Conservation (phyloP, 2,888 invertebrate species). For the Eulithis prunata region DNA sequence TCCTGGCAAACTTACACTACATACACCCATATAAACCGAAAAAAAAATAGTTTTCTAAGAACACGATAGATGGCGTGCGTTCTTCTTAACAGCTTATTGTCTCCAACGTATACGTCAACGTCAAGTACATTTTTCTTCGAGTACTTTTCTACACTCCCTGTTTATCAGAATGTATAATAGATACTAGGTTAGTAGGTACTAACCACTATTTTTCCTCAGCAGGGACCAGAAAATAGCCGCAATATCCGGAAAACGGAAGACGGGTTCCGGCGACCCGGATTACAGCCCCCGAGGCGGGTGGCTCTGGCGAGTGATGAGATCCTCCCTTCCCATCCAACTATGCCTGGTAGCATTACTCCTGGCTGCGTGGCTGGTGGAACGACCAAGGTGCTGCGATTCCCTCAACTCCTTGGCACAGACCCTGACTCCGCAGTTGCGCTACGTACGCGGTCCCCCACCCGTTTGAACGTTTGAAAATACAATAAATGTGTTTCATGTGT, state of each 20-base stretch:
- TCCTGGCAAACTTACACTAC: too few species aligned
- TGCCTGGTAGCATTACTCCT: conserved; percentile 89
- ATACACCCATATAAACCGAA: too few species aligned
- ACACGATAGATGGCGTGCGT: too few species aligned
- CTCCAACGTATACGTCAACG: too few species aligned
- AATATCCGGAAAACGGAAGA: conserved; percentile 72
- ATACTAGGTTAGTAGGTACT: too few species aligned
- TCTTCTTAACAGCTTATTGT: too few species aligned
- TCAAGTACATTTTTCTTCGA: too few species aligned
- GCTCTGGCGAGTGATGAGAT: conserved; percentile 90
- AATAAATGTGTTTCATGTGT: conserved; percentile 44
- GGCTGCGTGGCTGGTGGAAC: conserved; percentile 90
- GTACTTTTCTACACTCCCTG: too few species aligned
- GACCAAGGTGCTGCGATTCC: conserved; percentile 91
- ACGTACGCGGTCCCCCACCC: conserved; percentile 93
- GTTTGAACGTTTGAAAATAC: conserved; percentile 86
- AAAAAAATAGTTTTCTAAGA: too few species aligned
- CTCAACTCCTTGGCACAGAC: conserved; percentile 90
- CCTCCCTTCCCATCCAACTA: conserved; percentile 91
- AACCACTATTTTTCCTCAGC: conserved; percentile 43
- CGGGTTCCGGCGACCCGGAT: conserved; percentile 83
- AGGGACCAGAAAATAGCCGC: conserved; percentile 59
- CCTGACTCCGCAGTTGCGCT: conserved; percentile 91
- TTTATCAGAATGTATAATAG: too few species aligned
- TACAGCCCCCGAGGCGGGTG: conserved; percentile 84